These are phyloP conservation scores for Polyergus mexicanus DNA, from an alignment of 1,140 invertebrate genomes.

Conservation along the genomic window DNA sequence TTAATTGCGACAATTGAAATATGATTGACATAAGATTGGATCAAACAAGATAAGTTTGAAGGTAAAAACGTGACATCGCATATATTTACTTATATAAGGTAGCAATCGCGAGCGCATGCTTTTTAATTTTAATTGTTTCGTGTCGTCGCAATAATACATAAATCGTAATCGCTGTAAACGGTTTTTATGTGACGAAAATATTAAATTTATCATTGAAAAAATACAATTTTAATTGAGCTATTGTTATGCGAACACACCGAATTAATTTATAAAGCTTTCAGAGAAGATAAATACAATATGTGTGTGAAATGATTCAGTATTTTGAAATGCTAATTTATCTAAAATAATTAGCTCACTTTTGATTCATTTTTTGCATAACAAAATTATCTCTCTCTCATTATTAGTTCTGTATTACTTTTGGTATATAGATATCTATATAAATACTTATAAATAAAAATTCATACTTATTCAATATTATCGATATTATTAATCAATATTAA, in stretches of 20 bases:
- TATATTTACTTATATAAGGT: neutral
- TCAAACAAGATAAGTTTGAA: neutral
- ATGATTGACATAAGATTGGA: neutral
- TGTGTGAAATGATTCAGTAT: neutral
- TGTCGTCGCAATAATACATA: neutral
- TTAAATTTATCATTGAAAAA: neutral
- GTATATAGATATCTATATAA: neutral
- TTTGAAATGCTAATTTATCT: slow-evolving; percentile 22
- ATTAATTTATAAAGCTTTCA: slow-evolving; percentile 1
- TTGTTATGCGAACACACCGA: slow-evolving; percentile 18
- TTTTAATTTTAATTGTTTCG: neutral
- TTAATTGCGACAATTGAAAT: slow-evolving; percentile 1
- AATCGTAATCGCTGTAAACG: neutral
- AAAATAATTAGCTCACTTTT: slow-evolving; percentile 8
- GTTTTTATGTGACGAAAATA: neutral
- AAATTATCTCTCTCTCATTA: neutral
- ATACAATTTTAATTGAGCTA: neutral
- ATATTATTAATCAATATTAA: neutral
- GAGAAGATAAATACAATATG: neutral
- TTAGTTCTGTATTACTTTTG: neutral
- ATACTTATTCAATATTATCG: too few species aligned
- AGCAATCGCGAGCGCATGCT: neutral
- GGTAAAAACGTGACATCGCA: neutral
- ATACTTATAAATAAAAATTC: too few species aligned
- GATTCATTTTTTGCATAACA: neutral